phyloP scores from a whole-genome alignment of 2,888 invertebrate species.

The Scaptomyza caliginosa region DNA sequence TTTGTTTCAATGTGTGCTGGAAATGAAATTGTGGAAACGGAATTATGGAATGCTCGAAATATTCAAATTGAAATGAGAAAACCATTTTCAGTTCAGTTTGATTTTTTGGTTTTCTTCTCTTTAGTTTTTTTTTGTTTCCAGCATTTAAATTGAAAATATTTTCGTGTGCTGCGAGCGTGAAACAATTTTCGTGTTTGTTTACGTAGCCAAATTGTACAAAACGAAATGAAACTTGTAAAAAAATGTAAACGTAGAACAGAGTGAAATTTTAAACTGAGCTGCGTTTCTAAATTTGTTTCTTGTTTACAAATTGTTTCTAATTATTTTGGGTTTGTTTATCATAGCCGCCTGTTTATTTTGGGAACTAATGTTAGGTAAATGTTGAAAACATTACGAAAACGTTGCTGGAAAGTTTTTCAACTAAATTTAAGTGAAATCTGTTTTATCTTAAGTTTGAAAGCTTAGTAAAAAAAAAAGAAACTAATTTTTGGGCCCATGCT shows the following conservation, averaged over 20 bases:
- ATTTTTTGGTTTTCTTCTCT: constrained; percentile 11
- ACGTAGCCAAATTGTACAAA: constrained; percentile 45
- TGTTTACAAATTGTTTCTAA: constrained; percentile 73
- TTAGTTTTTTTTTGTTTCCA: constrained; percentile 18
- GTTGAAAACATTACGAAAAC: constrained; percentile 15
- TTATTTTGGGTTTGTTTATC: constrained; percentile 69
- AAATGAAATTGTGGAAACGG: constrained; percentile 37
- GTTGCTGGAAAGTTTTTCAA: not conserved
- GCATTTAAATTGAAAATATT: constrained; percentile 68
- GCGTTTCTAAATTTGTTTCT: constrained; percentile 47
- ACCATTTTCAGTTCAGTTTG: constrained; percentile 36
- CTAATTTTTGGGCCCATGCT: constrained; percentile 41
- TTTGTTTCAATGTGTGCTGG: constrained; percentile 29
- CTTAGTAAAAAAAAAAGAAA: not conserved
- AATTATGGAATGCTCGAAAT: constrained; percentile 67
- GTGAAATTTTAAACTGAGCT: constrained; percentile 44
- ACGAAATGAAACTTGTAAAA: constrained; percentile 13
- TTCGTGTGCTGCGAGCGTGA: constrained; percentile 73
- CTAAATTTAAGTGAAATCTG: not conserved
- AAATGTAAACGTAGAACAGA: constrained; percentile 15
- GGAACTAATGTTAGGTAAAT: constrained; percentile 30
- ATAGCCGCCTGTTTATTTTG: constrained; percentile 54
- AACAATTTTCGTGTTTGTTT: constrained; percentile 67
- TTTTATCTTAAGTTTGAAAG: not conserved
- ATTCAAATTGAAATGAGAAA: constrained; percentile 62